A percentile compares a stretch with the other conserved stretches of the same genome.
Evolutionary conservation across 92 coral and sea anemone species (phyloP).

Genomic region (Palythoa grandiflora): DNA sequence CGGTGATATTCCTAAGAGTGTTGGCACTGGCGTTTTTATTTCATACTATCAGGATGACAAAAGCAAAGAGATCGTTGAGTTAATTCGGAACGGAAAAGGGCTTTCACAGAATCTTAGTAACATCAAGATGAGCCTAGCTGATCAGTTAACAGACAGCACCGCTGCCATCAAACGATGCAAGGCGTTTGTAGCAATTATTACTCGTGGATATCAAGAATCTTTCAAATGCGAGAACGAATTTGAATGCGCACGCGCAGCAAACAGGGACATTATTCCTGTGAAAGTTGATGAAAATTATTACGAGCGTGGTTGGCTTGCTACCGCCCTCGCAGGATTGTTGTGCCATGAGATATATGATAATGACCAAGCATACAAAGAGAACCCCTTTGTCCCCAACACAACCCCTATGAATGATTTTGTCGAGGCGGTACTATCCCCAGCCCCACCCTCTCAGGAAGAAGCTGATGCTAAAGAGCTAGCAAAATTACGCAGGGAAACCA

Average conservation of each 20-base stretch:
- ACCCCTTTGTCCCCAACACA: conserved; percentile 27
- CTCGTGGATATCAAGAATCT: conserved; percentile 66
- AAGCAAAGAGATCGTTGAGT: conserved; percentile 22
- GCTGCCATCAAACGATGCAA: conserved; percentile 15
- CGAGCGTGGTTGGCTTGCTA: conserved; percentile 28
- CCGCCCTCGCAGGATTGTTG: conserved; percentile 29
- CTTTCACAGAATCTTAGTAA: conserved; percentile 23
- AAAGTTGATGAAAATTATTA: conserved; percentile 29
- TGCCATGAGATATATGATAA: conserved; percentile 30
- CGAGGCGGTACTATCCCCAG: conserved; percentile 33
- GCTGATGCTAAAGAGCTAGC: conserved; percentile 28
- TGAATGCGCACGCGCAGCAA: conserved; percentile 71
- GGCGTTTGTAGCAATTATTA: conserved; percentile 65
- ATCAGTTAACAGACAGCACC: conserved; percentile 28
- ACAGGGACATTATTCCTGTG: conserved; percentile 55
- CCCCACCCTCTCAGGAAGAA: conserved; percentile 39
- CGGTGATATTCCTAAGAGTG: conserved; percentile 7
- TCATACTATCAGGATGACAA: conserved; percentile 26
- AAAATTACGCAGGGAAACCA: neutral
- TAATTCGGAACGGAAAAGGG: conserved; percentile 30
- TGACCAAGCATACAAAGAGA: conserved; percentile 21
- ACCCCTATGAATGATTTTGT: conserved; percentile 45
- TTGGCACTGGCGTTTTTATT: conserved; percentile 13
- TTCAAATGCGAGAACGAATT: conserved; percentile 66
- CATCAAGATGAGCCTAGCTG: conserved; percentile 8